Evolutionary conservation across 2,888 invertebrate genomes (phyloP).

Genomic region (Frankliniella fusca): DNA sequence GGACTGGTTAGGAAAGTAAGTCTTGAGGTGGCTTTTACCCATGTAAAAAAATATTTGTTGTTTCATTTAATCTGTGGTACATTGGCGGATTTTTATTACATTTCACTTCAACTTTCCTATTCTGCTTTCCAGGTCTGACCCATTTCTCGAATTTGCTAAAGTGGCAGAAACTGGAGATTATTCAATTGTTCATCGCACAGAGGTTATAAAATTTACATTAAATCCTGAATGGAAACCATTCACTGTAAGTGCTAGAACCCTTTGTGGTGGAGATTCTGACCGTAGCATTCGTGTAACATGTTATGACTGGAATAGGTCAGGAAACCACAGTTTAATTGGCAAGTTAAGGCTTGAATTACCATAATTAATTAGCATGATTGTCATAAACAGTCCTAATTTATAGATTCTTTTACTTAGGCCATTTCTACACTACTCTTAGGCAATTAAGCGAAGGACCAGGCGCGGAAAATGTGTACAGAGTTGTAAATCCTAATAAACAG

Average conservation of each 20-base stretch:
- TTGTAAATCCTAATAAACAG: constrained; percentile 44
- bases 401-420: constrained; percentile 45
- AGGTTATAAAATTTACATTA: constrained; percentile 51
- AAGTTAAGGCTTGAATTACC: background rate
- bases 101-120: constrained; percentile 37
- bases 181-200: constrained; percentile 53
- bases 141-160: constrained; percentile 47
- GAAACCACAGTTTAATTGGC: constrained; percentile 50
- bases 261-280: constrained; percentile 55
- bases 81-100: no score
- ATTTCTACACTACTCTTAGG: constrained; percentile 48
- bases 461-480: constrained; percentile 44
- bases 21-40: background rate
- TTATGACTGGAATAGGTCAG: constrained; percentile 52
- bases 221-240: constrained; percentile 55
- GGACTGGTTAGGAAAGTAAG: constrained; percentile 44
- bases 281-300: constrained; percentile 52
- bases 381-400: background rate
- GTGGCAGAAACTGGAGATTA: constrained; percentile 49
- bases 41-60: no score
- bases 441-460: constrained; percentile 47
- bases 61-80: no score
- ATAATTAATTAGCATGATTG: background rate
- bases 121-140: constrained; percentile 40
- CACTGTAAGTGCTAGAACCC: constrained; percentile 47